Conservation (phyloP, 2,797 vertebrate species). For the Bryconaethiops microstoma region DNA sequence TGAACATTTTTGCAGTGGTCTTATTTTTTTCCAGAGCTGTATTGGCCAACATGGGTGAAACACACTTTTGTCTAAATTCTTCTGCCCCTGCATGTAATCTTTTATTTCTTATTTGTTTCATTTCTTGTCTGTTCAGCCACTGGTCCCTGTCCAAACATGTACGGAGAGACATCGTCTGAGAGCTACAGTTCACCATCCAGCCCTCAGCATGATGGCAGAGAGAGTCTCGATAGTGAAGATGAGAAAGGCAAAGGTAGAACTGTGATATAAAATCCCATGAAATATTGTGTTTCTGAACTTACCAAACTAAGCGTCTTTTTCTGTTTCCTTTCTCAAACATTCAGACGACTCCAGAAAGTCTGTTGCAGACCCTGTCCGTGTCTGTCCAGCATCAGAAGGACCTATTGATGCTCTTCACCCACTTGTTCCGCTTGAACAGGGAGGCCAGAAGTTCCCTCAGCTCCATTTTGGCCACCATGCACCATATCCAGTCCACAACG, state of each 20-base stretch:
- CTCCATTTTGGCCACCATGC: conserved; percentile 82
- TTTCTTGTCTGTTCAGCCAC: conserved; percentile 55
- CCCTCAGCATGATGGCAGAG: conserved; percentile 84
- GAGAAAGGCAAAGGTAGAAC: conserved; percentile 81
- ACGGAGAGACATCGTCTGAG: conserved; percentile 92
- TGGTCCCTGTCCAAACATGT: conserved; percentile 84
- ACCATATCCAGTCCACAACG: conserved; percentile 83
- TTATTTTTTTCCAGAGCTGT: too few species aligned
- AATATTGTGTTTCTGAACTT: not conserved
- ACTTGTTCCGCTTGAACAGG: conserved; percentile 50
- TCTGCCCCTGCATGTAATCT: too few species aligned
- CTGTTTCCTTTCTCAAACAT: conserved; percentile 11
- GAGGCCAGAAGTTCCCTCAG: conserved; percentile 69
- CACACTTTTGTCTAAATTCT: too few species aligned
- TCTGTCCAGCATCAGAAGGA: conserved; percentile 31
- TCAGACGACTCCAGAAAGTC: conserved; percentile 84
- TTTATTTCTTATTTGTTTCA: not conserved
- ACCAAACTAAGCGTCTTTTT: not conserved
- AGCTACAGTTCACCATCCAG: conserved; percentile 95
- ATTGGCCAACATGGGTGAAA: too few species aligned
- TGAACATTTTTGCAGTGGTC: too few species aligned
- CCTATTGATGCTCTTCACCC: conserved; percentile 47
- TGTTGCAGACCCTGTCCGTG: conserved; percentile 57
- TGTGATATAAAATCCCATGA: not conserved
- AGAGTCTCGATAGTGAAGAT: conserved; percentile 92